Base-by-base conservation (phyloP, 2,888 invertebrate species). In the Oegoconia quadripuncta region DNA sequence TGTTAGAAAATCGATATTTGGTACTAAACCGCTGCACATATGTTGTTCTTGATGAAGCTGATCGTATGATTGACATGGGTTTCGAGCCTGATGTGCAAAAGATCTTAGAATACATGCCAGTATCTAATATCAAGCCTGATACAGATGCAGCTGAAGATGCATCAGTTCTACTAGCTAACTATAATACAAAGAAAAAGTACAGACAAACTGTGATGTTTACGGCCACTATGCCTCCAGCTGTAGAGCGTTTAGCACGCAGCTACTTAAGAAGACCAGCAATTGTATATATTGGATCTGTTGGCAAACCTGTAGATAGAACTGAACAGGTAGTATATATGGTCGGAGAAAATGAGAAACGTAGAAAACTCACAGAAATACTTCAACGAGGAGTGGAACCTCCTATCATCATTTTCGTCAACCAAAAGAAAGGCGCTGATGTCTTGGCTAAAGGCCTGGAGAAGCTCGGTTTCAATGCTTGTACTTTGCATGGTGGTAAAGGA, bases 151-250 rank as follows among this genome's bases (percentile, higher is more conserved):
- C 99, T 0, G 99, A 99, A 84, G 97, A 99, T 77, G 96, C 96
- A 39, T 91, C 91, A 29, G 93, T 95, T 55, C 87, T 99, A 38
- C 90, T 98, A 79, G 95, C 94, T 20, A 99, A 99, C 79, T 99
- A 98, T 68, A 93, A 95, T 67, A 93, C 97, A 0, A 98, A 97
- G 77, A 95, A 98, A 74, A 99, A 99, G 76, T 99, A 95, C 77
- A 90, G 98, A 73, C 98, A 98, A 93, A 99, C 99, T 62, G 99
- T 99, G 73, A 99, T 99, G 99, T 99, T 99, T 81, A 99, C 99
- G 33, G 99, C 99, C 2, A 99, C 99, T 49, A 99, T 99, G 99
- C 98, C 98, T 6, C 94, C 98, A 0, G 96, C 98, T 2, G 98
- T 99, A 1, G 99, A 99, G 84, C 90, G 99, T 44, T 84, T 99